Evolutionary conservation across 2,888 invertebrate genomes (phyloP).

Genomic region (Leptopilina myrica): DNA sequence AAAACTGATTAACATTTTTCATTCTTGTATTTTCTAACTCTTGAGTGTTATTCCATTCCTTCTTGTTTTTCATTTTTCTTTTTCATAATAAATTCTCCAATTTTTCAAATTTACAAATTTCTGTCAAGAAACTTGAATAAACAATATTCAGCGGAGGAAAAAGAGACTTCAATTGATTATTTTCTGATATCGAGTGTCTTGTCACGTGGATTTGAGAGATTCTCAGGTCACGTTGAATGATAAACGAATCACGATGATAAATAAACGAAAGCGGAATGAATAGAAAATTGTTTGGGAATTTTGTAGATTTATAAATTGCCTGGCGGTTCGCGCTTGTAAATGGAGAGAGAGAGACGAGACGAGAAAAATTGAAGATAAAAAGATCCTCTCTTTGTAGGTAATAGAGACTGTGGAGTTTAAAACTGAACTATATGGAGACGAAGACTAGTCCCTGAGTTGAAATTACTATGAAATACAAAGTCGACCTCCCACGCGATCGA

Average conservation of each 20-base stretch:
- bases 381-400: too few species aligned
- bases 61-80: background rate
- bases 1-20: background rate
- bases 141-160: too few species aligned
- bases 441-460: constrained; percentile 64
- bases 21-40: background rate
- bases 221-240: too few species aligned
- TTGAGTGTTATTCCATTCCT: background rate
- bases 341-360: constrained; percentile 49
- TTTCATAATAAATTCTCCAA: background rate
- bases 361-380: too few species aligned
- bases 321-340: constrained; percentile 36
- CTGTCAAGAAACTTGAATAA: too few species aligned
- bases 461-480: constrained; percentile 64
- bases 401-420: too few species aligned
- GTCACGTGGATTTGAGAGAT: too few species aligned
- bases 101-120: too few species aligned
- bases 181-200: too few species aligned
- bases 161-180: too few species aligned
- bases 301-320: background rate
- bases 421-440: constrained; percentile 57
- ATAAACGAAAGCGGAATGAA: background rate
- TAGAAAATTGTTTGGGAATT: background rate
- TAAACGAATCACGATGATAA: background rate
- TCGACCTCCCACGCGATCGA: constrained; percentile 66